phyloP scores from a whole-genome alignment of 2,888 invertebrate species.

The Desoria tigrina region DNA sequence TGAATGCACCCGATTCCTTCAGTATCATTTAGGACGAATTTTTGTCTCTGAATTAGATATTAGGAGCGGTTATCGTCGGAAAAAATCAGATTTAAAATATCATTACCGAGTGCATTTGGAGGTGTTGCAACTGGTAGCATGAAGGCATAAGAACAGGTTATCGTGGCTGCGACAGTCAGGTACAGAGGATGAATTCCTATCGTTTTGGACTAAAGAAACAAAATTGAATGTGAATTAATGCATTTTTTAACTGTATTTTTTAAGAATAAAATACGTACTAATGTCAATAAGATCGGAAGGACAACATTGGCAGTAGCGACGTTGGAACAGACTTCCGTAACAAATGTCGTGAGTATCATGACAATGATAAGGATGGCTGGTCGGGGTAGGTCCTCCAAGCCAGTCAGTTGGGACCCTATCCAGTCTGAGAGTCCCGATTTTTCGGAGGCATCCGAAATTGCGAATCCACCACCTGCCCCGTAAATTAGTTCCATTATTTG shows the following conservation, averaged over 20 bases:
- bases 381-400: conserved; percentile 66
- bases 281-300: conserved; percentile 77
- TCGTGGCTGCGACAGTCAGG: conserved; percentile 82
- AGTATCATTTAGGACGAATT: no score
- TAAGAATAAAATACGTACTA: no score
- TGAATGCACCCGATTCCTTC: no score
- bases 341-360: conserved; percentile 72
- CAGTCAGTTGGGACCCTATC: conserved; percentile 71
- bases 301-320: conserved; percentile 88
- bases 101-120: conserved; percentile 16
- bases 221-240: no score
- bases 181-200: conserved; percentile 79
- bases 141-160: conserved; percentile 89
- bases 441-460: conserved; percentile 81
- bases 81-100: background rate
- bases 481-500: no score
- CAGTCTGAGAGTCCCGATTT: conserved; percentile 74
- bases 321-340: conserved; percentile 72
- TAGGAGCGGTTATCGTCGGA: no score
- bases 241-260: no score
- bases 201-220: conserved; percentile 65
- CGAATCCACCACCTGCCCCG: conserved; percentile 86
- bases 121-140: conserved; percentile 89
- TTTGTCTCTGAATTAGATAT: no score
- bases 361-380: conserved; percentile 72